phyloP scores from a whole-genome alignment of 2,797 vertebrate species.

The Anabas testudineus region DNA sequence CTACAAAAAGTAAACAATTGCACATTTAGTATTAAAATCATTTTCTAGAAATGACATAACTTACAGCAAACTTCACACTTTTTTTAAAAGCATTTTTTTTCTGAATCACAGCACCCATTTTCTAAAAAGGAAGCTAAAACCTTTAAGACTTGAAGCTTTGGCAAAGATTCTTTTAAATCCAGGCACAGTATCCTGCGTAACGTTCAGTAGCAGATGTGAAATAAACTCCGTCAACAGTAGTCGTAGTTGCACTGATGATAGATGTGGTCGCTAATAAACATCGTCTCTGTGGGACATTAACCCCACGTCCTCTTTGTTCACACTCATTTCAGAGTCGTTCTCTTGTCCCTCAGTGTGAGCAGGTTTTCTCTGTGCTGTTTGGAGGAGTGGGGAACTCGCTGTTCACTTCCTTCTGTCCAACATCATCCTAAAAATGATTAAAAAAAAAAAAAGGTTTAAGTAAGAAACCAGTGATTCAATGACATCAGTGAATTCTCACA shows the following conservation, averaged over 20 bases:
- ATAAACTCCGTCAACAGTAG: neutral
- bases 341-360: slow-evolving; percentile 23
- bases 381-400: slow-evolving; percentile 86
- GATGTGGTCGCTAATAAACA: neutral
- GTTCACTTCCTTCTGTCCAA: slow-evolving; percentile 50
- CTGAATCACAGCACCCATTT: slow-evolving; percentile 9
- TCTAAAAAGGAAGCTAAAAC: slow-evolving; percentile 15
- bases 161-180: slow-evolving; percentile 14
- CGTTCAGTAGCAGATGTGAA: neutral
- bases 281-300: neutral
- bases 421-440: slow-evolving; percentile 49
- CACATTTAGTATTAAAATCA: slow-evolving; percentile 23
- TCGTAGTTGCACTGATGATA: neutral
- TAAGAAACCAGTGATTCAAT: neutral
- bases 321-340: slow-evolving; percentile 1
- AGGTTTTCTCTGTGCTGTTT: slow-evolving; percentile 88
- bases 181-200: neutral
- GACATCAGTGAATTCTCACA: too few species aligned
- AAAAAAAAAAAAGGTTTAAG: neutral
- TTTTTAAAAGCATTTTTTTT: neutral
- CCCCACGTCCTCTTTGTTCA: neutral
- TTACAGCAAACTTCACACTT: slow-evolving; percentile 21
- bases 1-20: slow-evolving; percentile 34
- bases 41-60: slow-evolving; percentile 24
- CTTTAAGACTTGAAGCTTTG: slow-evolving; percentile 13